These are phyloP conservation scores for Mesopsocus fuscifrons DNA, from an alignment of 2,888 invertebrate genomes.

Conservation along the genomic window DNA sequence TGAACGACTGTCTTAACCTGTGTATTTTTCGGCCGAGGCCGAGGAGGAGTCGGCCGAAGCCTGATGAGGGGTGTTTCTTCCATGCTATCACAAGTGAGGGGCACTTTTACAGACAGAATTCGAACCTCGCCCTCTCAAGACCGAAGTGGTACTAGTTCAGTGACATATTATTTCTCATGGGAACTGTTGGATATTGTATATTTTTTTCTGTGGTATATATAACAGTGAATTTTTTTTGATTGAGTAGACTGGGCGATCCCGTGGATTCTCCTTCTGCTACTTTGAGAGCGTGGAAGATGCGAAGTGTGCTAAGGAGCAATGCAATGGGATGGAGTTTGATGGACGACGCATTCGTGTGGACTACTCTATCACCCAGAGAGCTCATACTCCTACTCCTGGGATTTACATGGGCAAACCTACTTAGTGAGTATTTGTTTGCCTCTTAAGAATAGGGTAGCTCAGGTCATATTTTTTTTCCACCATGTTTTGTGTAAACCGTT, in stretches of 20 bases:
- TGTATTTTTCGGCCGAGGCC: too few relatives aligned
- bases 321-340: conserved; percentile 87
- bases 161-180: too few relatives aligned
- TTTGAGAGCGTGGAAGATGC: conserved; percentile 77
- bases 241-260: conserved; percentile 80
- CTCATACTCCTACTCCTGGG: conserved; percentile 94
- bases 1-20: conserved; percentile 17
- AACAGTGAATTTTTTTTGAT: too few relatives aligned
- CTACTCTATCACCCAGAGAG: conserved; percentile 86
- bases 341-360: conserved; percentile 85
- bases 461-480: not conserved
- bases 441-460: not conserved
- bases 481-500: too few relatives aligned
- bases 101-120: too few relatives aligned
- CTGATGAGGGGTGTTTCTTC: too few relatives aligned
- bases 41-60: too few relatives aligned
- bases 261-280: conserved; percentile 95
- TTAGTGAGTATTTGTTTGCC: conserved; percentile 30
- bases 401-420: conserved; percentile 93
- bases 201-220: too few relatives aligned
- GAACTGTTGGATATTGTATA: too few relatives aligned
- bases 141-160: too few relatives aligned
- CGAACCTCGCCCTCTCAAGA: too few relatives aligned
- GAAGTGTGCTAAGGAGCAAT: conserved; percentile 81
- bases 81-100: too few relatives aligned